Conservation (phyloP, 2,888 invertebrate genomes). For the Cosmopolites sordidus region DNA sequence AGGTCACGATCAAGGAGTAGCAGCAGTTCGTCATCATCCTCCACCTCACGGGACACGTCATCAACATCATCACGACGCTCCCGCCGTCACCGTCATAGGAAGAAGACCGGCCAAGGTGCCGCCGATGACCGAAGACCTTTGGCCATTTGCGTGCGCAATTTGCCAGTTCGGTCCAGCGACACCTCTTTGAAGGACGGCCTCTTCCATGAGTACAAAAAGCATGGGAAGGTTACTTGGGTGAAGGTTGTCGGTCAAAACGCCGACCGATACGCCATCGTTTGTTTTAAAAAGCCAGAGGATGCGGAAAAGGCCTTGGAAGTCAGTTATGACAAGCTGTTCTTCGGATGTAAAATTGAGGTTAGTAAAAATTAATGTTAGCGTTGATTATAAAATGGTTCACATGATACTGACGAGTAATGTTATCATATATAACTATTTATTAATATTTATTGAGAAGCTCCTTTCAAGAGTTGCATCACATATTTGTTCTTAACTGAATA, state of each 20-base stretch:
- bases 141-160: constrained; percentile 86
- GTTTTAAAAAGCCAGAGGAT: constrained; percentile 96
- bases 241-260: constrained; percentile 82
- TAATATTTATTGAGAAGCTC: too few relatives aligned
- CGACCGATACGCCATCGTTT: constrained; percentile 89
- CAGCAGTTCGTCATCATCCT: constrained; percentile 58
- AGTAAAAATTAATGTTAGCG: too few relatives aligned
- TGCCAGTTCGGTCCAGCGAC: constrained; percentile 85
- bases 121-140: constrained; percentile 71
- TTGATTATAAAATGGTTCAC: too few relatives aligned
- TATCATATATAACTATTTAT: too few relatives aligned
- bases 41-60: constrained; percentile 59
- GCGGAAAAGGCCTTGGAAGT: constrained; percentile 94
- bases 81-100: constrained; percentile 41
- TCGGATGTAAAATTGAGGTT: constrained; percentile 91
- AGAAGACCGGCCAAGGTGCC: constrained; percentile 27
- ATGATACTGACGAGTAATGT: too few relatives aligned
- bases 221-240: constrained; percentile 95
- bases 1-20: constrained; percentile 49
- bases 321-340: constrained; percentile 94
- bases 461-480: too few relatives aligned
- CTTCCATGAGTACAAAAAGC: constrained; percentile 98
- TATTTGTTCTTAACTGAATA: too few relatives aligned
- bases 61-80: constrained; percentile 55
- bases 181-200: constrained; percentile 95